Base-by-base conservation (phyloP, 2,888 invertebrate species). In the Tortrix viridana region DNA sequence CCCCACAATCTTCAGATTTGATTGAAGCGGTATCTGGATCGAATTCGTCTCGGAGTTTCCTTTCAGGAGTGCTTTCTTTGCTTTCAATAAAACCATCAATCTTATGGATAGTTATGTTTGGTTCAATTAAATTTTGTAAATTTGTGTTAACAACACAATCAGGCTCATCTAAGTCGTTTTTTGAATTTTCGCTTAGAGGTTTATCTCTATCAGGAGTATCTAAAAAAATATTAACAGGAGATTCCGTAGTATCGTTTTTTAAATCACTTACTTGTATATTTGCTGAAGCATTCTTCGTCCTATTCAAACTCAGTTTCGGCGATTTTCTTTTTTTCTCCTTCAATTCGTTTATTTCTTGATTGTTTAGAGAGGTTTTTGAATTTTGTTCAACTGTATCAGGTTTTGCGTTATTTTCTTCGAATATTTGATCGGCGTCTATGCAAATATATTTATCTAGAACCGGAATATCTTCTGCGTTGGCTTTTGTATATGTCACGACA, bases 1-100 rank as follows among this genome's bases (percentile, higher is more conserved):
- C 70, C 59, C 82, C 82, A 47, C 79, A 81, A 37, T 78, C 79
- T 71, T 81, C 77, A 23, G 81, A 76, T 65, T 74, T 73, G 4
- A 78, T 60, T 12, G 79, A 78, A 9, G 64, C 66, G 5, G 70
- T 77, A 56, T 81, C 79, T 1, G 68, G 68, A 54, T 75, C 77
- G 14, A 72, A 63, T 59, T 72, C 74, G 23, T 68, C 59, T 6
- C 69, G 71, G 19, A 66, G 50, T 52, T 64, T 52, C 22, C 19
- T 43, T 23, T 60, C 57, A 0, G 52, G 38, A 16, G 26, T 52
- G 2, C 41, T 49, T 19, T 60, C 58, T 22, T 61, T 38, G 46
- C 22, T 59, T 48, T 60, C 49, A 7, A 52, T 16, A 18, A 44
- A 14, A 20, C 68, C 54, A 22, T 65, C 49, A 7, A 54, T 37